phyloP scores from a whole-genome alignment of 2,797 vertebrate species.

The Cyclopterus lumpus region DNA sequence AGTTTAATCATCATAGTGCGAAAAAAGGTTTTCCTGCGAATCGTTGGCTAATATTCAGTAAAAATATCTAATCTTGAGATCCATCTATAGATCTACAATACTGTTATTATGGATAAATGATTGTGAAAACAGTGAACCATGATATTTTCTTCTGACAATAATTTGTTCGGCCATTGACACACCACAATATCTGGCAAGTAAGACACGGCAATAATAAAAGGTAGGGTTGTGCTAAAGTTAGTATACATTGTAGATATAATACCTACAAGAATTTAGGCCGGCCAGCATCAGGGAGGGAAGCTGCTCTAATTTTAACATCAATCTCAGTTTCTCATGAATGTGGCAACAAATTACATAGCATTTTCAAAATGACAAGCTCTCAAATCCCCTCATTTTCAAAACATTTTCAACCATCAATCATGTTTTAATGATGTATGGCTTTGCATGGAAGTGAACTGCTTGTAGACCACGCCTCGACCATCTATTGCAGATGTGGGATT shows the following conservation, averaged over 20 bases:
- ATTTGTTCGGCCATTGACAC: not conserved
- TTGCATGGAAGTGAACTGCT: constrained; percentile 8
- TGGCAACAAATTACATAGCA: constrained; percentile 5
- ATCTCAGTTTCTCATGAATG: not conserved
- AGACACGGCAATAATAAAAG: constrained; percentile 42
- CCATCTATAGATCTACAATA: too few relatives aligned
- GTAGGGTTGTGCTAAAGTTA: constrained; percentile 39
- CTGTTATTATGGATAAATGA: not conserved
- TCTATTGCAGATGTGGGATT: constrained; percentile 43
- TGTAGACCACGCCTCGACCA: not conserved
- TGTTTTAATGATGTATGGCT: constrained; percentile 13
- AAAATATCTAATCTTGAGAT: too few relatives aligned
- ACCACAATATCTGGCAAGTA: not conserved
- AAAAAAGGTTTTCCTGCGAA: too few relatives aligned
- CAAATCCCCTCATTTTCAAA: constrained; percentile 4
- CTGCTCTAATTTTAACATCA: not conserved
- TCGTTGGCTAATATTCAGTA: too few relatives aligned
- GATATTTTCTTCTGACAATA: not conserved
- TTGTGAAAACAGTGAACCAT: not conserved
- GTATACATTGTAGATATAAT: constrained; percentile 27
- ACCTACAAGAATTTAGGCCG: not conserved
- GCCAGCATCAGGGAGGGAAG: not conserved
- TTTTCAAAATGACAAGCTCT: not conserved
- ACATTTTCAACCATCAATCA: constrained; percentile 4
- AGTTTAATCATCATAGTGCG: too few relatives aligned